Percentiles rank a stretch among this genome's conserved stretches.
Evolutionary conservation across 2,113 vertebrate genomes (phyloP).

Genomic region (Bombycilla garrulus): DNA sequence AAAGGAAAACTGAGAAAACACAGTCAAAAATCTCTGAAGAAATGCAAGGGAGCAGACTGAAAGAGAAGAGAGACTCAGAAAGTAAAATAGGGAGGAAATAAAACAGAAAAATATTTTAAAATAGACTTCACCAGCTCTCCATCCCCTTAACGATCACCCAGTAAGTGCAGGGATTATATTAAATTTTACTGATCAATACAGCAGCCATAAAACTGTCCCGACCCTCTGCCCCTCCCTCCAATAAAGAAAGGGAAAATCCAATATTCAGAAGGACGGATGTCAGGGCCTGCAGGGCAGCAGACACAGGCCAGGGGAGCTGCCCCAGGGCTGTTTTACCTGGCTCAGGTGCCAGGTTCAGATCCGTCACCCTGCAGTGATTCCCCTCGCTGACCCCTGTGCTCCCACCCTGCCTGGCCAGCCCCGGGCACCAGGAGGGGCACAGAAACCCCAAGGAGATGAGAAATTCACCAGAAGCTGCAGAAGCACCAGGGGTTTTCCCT

Average conservation of each 20-base stretch:
- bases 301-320: not conserved
- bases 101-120: slow-evolving; percentile 42
- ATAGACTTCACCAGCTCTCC: slow-evolving; percentile 1
- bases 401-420: not conserved
- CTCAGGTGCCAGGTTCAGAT: not conserved
- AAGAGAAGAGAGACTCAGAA: not conserved
- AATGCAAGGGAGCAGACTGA: not conserved
- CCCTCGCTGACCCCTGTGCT: rapidly evolving
- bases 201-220: slow-evolving; percentile 63
- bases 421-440: rapidly evolving
- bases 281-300: not conserved
- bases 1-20: not conserved
- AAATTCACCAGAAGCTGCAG: not conserved
- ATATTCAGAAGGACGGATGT: slow-evolving; percentile 21
- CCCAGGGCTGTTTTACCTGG: not conserved
- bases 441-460: not conserved
- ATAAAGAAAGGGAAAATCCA: slow-evolving; percentile 67
- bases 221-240: slow-evolving; percentile 63
- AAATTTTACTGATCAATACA: slow-evolving; percentile 71
- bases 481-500: not conserved
- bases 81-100: not conserved
- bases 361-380: not conserved
- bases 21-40: not conserved
- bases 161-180: slow-evolving; percentile 70
- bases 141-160: slow-evolving; percentile 56